phyloP scores from a whole-genome alignment of 2,113 vertebrate species.

The Silurus glanis region DNA sequence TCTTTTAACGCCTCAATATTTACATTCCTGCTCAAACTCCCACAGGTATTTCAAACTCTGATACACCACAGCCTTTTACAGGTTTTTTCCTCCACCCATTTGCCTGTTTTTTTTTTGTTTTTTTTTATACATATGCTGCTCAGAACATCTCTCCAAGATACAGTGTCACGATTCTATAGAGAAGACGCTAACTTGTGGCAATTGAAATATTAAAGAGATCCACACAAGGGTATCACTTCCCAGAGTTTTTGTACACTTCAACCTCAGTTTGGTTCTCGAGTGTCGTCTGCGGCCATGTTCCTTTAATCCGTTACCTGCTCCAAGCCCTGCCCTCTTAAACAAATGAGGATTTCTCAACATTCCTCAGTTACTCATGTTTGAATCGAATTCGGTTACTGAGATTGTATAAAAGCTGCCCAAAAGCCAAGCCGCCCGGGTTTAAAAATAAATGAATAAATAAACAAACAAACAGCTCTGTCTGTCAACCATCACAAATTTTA shows the following conservation, averaged over 20 bases:
- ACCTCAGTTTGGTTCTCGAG: no score
- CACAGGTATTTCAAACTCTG: constrained; percentile 42
- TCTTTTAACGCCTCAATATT: constrained; percentile 40
- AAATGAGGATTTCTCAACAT: background rate
- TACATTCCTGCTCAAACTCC: constrained; percentile 40
- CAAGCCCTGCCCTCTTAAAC: background rate
- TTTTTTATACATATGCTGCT: background rate
- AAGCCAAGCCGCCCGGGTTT: background rate
- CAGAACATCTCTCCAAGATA: background rate
- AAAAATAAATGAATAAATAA: background rate
- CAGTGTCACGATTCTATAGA: background rate
- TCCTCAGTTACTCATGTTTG: background rate
- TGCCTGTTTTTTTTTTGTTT: background rate
- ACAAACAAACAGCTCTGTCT: background rate
- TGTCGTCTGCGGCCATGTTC: background rate
- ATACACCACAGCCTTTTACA: constrained; percentile 16
- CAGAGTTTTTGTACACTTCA: no score
- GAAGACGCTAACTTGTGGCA: background rate
- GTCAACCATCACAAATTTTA: constrained; percentile 6
- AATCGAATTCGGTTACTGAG: background rate
- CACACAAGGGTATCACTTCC: no score
- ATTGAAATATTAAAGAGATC: no score
- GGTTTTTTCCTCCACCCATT: background rate
- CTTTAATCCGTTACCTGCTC: background rate
- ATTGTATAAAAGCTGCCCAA: background rate